phyloP scores from a whole-genome alignment of 2,888 invertebrate species.

The Candidula unifasciata region DNA sequence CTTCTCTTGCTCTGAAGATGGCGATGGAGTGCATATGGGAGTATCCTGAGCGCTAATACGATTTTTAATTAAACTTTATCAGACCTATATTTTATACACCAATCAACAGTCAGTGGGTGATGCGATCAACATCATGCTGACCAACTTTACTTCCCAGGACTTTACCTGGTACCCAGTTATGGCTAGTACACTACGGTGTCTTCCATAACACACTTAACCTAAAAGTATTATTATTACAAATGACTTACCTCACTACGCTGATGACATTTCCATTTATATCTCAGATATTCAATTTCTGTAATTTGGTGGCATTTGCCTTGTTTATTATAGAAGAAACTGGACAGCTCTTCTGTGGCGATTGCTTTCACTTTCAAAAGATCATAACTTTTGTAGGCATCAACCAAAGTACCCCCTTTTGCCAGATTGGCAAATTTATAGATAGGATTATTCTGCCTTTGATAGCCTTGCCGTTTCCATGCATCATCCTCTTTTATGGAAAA shows the following conservation, averaged over 20 bases:
- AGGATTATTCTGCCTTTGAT: slow-evolving; percentile 71
- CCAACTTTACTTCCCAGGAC: no score
- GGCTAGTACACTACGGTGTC: no score
- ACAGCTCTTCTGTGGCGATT: slow-evolving; percentile 69
- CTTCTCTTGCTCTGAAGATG: no score
- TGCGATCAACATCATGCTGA: no score
- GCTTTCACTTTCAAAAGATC: slow-evolving; percentile 68
- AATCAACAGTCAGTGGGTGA: no score
- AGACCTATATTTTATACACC: no score
- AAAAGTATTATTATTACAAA: no score
- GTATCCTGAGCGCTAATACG: no score
- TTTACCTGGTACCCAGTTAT: no score
- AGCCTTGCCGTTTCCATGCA: slow-evolving; percentile 76
- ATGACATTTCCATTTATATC: slow-evolving; percentile 80
- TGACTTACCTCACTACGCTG: slow-evolving; percentile 29
- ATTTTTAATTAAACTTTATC: no score
- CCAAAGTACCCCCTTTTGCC: slow-evolving; percentile 68
- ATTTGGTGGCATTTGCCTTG: slow-evolving; percentile 70
- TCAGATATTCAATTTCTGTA: slow-evolving; percentile 68
- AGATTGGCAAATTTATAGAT: slow-evolving; percentile 74
- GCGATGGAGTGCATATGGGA: no score
- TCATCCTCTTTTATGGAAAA: slow-evolving; percentile 9
- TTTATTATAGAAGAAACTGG: slow-evolving; percentile 67
- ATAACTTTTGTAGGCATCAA: slow-evolving; percentile 67
- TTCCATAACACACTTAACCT: no score